A percentile compares a stretch with the other conserved stretches of the same genome.
Conservation (phyloP, 2,888 invertebrate genomes). For the Rotaria socialis region DNA sequence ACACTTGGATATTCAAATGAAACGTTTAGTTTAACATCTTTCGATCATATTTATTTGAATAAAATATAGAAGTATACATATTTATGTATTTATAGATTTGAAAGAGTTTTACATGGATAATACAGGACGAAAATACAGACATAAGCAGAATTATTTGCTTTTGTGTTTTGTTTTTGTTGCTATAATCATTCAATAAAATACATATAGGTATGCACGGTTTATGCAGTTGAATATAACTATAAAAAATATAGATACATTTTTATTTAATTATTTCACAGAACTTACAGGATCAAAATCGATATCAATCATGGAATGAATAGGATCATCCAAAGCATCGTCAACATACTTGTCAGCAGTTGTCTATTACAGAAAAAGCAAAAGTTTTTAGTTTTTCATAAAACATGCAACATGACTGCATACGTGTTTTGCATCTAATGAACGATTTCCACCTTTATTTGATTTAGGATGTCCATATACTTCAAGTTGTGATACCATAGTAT, state of each 20-base stretch:
- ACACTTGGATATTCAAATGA: too few species aligned
- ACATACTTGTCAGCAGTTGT: background rate
- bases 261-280: background rate
- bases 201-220: too few species aligned
- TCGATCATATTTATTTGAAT: constrained; percentile 21
- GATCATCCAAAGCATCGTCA: background rate
- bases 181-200: too few species aligned
- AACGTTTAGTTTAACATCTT: background rate
- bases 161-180: background rate
- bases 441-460: background rate
- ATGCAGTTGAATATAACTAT: background rate
- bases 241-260: background rate
- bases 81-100: background rate
- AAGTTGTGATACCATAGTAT: background rate
- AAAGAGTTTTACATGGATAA: background rate
- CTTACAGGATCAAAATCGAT: too few species aligned
- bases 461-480: background rate
- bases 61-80: background rate
- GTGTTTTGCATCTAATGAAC: background rate
- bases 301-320: background rate
- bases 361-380: background rate
- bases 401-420: background rate
- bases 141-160: background rate
- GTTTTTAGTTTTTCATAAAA: background rate
- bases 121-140: background rate